Evolutionary conservation across 2,888 invertebrate species (phyloP).

Genomic region (Lasioglossum zephyrum): DNA sequence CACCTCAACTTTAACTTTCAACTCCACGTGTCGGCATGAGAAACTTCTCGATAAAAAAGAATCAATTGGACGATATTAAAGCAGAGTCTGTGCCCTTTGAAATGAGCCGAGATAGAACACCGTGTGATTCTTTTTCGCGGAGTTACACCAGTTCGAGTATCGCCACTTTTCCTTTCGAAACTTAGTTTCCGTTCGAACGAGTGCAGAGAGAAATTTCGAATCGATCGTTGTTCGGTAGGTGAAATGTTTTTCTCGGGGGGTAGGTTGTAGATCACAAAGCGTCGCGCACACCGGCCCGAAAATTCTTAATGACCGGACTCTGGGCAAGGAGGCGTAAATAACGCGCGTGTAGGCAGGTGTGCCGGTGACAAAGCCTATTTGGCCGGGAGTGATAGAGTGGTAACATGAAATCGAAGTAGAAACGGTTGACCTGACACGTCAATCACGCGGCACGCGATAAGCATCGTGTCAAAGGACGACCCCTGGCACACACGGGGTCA

Average conservation of each 20-base stretch:
- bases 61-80: neutral
- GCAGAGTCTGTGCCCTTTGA: too few relatives aligned
- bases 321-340: constrained; percentile 22
- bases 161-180: neutral
- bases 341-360: constrained; percentile 13
- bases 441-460: constrained; percentile 61
- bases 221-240: neutral
- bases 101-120: neutral
- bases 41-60: neutral
- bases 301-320: neutral
- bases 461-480: constrained; percentile 69
- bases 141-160: neutral
- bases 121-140: neutral
- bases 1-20: neutral
- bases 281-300: neutral
- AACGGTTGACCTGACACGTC: constrained; percentile 56
- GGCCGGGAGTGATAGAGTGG: constrained; percentile 52
- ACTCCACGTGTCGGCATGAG: neutral
- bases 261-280: neutral
- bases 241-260: neutral
- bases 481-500: constrained; percentile 44
- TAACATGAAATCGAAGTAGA: constrained; percentile 59
- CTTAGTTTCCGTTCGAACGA: neutral
- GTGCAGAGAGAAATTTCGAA: neutral
- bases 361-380: constrained; percentile 40